A percentile compares a stretch with the other conserved stretches of the same genome.
phyloP scores from a whole-genome alignment of 2,888 invertebrate genomes.

The Rhagium mordax region DNA sequence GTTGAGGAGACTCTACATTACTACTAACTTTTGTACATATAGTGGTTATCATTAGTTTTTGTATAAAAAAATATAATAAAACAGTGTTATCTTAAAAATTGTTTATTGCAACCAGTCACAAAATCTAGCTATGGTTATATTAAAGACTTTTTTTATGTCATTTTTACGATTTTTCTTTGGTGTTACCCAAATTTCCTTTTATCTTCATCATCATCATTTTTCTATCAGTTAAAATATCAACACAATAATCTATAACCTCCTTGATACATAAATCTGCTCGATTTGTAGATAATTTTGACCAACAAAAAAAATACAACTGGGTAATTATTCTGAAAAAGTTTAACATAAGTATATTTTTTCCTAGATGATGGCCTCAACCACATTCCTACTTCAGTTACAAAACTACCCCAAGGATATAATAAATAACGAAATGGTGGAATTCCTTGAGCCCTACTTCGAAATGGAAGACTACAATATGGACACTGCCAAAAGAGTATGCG shows the following conservation, averaged over 20 bases:
- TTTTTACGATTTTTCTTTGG: too few relatives aligned
- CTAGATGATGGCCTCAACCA: constrained; percentile 95
- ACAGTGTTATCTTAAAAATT: not conserved
- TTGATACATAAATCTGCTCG: too few relatives aligned
- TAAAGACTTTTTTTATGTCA: too few relatives aligned
- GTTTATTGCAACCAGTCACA: not conserved
- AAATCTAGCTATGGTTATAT: too few relatives aligned
- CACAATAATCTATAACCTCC: too few relatives aligned
- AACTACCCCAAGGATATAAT: constrained; percentile 97
- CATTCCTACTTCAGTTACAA: constrained; percentile 91
- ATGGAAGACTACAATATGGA: constrained; percentile 99
- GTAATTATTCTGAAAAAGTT: too few relatives aligned
- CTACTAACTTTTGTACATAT: not conserved
- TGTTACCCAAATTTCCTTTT: too few relatives aligned
- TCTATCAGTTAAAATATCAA: too few relatives aligned
- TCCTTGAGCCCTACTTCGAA: constrained; percentile 91
- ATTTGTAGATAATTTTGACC: too few relatives aligned
- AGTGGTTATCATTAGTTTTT: not conserved
- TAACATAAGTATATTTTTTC: too few relatives aligned
- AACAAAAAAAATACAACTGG: too few relatives aligned
- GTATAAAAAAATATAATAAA: not conserved
- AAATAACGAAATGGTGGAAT: constrained; percentile 97
- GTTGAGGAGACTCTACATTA: constrained; percentile 29
- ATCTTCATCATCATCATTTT: too few relatives aligned
- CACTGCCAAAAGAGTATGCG: constrained; percentile 94